Base-by-base conservation (phyloP, 1,140 invertebrate species). In the Chrysopa pallens region DNA sequence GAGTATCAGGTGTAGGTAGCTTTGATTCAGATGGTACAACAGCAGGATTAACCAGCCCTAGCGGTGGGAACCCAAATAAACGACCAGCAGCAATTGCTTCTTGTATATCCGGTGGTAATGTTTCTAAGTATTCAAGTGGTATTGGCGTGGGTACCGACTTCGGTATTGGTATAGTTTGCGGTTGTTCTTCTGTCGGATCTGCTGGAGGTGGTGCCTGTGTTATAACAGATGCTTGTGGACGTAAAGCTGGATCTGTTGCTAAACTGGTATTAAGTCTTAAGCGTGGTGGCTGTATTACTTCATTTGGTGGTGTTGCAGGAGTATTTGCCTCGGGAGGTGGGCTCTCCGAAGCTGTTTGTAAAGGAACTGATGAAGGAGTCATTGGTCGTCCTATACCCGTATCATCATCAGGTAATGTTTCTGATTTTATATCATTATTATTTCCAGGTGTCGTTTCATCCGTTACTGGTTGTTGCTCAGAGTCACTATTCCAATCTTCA, bases 221-320 rank as follows among this genome's bases (percentile, higher is more conserved):
- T 23, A 52, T 47, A 6, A 37, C 48, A 45, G 46, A 59, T 35
- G 59, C 59, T 36, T 61, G 63, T n/a, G 74, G 71, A 42, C 78
- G 73, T 8, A 82, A 63, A 8, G 83, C 83, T 2, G 83, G 83
- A 61, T 86, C 82, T 14, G 80, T 84, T 44, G 82, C 82, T 42
- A 86, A 69, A 59, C 72, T 76, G 44, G 79, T 60, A 60, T 84
- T 85, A 37, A 86, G 67, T 46, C 82, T 71, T 48, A 86, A 64
- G 52, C 76, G 72, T 45, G 81, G 80, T 29, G 74, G 60, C 14
- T 63, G 62, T 28, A 61, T 57, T 31, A 67, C 66, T 8, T 57
- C 56, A 39, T 66, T 64, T 40, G 45, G 14, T 44, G 52, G 52
- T 15, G 35, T 42, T 17, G 38, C 43, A 11, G 46, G 40, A 38